phyloP scores from a whole-genome alignment of 2,113 vertebrate genomes.

The Macquaria australasica region DNA sequence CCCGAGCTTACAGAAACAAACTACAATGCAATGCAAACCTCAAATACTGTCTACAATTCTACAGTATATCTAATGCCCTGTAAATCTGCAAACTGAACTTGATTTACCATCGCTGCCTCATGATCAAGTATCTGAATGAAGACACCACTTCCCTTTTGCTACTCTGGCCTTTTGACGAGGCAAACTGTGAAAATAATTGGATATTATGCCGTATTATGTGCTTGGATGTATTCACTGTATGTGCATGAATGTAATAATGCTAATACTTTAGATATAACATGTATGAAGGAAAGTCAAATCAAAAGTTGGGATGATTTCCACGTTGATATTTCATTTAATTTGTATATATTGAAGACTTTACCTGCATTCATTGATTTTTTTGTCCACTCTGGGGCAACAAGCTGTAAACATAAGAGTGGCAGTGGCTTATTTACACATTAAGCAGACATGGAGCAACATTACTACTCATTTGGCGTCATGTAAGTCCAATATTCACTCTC shows the following conservation, averaged over 20 bases:
- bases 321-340: neutral
- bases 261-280: neutral
- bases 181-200: neutral
- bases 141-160: neutral
- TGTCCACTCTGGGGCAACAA: neutral
- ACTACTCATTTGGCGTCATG: neutral
- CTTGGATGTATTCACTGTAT: neutral
- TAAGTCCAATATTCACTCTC: neutral
- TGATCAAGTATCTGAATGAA: neutral
- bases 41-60: neutral
- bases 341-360: neutral
- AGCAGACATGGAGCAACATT: neutral
- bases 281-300: neutral
- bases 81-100: neutral
- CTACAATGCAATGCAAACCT: constrained; percentile 8
- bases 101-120: neutral
- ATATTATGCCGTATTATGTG: neutral
- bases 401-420: neutral
- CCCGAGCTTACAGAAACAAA: constrained; percentile 20
- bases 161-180: neutral
- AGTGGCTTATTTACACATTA: neutral
- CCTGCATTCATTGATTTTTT: neutral
- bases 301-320: neutral
- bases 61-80: neutral
- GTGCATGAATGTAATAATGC: neutral